These are phyloP conservation scores for Triplophysa yarkandensis DNA, from an alignment of 2,797 vertebrate species.

Conservation along the genomic window DNA sequence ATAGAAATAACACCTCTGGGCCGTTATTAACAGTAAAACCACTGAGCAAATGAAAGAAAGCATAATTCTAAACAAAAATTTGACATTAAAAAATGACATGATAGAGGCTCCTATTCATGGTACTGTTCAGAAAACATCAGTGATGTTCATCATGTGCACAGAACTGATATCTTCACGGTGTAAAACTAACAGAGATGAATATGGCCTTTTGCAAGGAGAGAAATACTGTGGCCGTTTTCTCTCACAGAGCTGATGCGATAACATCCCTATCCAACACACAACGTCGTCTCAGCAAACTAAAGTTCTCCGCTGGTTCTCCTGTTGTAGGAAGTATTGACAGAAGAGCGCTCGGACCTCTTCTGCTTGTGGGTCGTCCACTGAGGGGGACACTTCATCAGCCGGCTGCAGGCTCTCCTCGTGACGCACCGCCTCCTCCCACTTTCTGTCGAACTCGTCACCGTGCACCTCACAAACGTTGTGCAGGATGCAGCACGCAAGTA, in stretches of 20 bases:
- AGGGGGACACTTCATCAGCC: conserved; percentile 57
- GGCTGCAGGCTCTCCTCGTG: conserved; percentile 73
- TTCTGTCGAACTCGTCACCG: conserved; percentile 64
- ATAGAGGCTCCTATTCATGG: no score
- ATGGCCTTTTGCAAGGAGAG: no score
- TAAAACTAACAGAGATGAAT: no score
- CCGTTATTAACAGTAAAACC: no score
- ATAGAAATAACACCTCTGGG: no score
- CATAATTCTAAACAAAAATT: no score
- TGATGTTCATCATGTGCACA: no score
- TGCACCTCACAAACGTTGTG: conserved; percentile 76
- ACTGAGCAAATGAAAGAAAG: no score
- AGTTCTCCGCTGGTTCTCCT: conserved; percentile 50
- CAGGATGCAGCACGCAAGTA: conserved; percentile 75
- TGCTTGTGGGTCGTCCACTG: conserved; percentile 64
- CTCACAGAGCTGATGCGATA: not conserved
- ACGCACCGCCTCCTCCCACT: conserved; percentile 73
- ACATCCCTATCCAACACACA: not conserved
- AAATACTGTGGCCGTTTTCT: no score
- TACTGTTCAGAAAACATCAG: no score
- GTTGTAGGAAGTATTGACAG: conserved; percentile 74
- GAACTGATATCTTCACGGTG: no score
- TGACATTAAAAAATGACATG: no score
- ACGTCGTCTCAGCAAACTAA: not conserved
- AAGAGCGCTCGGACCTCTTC: conserved; percentile 77